Evolutionary conservation across 2,113 vertebrate genomes (phyloP).

Genomic region (Menura novaehollandiae): DNA sequence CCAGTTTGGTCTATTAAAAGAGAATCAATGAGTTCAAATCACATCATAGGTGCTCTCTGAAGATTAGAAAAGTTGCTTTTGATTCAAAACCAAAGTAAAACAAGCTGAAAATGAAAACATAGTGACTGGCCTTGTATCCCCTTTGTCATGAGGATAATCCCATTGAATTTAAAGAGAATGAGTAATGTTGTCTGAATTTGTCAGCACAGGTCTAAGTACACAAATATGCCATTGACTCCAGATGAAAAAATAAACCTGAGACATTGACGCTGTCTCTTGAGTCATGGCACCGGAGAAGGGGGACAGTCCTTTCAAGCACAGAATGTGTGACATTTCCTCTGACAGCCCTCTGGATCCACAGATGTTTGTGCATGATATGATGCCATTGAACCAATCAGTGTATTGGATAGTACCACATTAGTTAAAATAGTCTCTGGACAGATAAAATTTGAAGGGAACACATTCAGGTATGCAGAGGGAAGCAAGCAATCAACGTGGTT

Average conservation of each 20-base stretch:
- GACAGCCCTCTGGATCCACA: neutral
- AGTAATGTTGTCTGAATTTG: neutral
- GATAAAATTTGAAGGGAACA: neutral
- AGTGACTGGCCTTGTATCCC: neutral
- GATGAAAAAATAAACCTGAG: neutral
- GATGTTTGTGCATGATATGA: neutral
- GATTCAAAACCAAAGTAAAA: neutral
- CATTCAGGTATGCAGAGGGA: neutral
- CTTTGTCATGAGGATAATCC: neutral
- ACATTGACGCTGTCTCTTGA: neutral
- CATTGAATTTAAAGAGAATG: neutral
- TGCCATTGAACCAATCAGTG: neutral
- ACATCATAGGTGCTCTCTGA: neutral
- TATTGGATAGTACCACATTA: neutral
- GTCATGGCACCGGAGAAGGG: neutral
- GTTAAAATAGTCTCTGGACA: neutral
- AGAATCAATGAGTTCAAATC: neutral
- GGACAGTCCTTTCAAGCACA: neutral
- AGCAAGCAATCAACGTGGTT: neutral
- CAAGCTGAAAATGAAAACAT: neutral
- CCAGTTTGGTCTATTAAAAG: neutral
- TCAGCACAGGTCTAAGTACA: neutral
- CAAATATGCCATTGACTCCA: neutral
- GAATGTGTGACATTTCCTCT: neutral
- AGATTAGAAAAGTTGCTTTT: neutral